phyloP scores from a whole-genome alignment of 2,113 vertebrate genomes.

The Crocuta crocuta region DNA sequence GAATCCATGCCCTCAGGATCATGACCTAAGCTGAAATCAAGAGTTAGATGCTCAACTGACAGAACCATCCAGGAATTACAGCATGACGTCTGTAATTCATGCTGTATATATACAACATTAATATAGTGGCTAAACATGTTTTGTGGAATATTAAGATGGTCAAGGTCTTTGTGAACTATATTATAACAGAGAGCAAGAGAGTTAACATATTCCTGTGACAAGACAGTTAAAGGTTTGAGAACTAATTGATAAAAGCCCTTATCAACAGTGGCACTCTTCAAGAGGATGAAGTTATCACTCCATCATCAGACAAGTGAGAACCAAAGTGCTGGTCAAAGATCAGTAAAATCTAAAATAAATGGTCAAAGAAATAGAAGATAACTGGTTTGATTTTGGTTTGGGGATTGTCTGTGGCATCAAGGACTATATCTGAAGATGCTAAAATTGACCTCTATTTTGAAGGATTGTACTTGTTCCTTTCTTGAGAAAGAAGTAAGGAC shows the following conservation, averaged over 20 bases:
- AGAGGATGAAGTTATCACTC: neutral
- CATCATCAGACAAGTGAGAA: neutral
- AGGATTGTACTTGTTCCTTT: neutral
- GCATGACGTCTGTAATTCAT: neutral
- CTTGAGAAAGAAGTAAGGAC: neutral
- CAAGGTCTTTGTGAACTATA: neutral
- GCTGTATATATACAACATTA: neutral
- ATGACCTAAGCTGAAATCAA: too few species aligned
- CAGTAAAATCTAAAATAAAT: neutral
- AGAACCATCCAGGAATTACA: too few species aligned
- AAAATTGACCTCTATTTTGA: neutral
- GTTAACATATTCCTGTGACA: neutral
- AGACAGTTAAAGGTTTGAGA: neutral
- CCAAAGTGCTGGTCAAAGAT: neutral
- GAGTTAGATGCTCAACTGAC: too few species aligned
- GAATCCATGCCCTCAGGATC: too few species aligned
- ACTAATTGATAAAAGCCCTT: neutral
- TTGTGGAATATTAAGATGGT: neutral
- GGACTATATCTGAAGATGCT: neutral
- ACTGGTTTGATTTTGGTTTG: neutral
- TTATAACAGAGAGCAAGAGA: neutral
- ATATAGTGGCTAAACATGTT: neutral
- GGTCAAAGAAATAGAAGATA: neutral
- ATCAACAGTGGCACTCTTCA: neutral
- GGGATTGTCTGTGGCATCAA: neutral